Evolutionary conservation across 2,797 vertebrate species (phyloP), one percentile per base, ranked within the genome.

Genomic region (Protonibea diacanthus): DNA sequence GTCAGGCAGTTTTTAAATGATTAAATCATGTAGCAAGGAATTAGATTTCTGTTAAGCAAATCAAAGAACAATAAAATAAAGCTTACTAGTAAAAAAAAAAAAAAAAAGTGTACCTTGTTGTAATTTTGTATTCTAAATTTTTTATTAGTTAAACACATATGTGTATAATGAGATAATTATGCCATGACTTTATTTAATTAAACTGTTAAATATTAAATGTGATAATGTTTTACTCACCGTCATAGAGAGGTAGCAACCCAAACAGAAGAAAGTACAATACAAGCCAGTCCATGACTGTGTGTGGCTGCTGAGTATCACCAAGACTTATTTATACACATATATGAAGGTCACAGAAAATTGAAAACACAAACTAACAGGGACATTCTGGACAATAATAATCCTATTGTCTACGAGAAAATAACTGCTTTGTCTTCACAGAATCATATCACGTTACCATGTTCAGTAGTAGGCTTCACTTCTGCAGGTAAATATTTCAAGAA

Each of bases 191-290:
- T 3, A 18, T 3, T 56, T 64, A 27, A 42, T 49, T 4, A 71
- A 71, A 56, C 18, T 9, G 0, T 18, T 76, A 5, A 51, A 48
- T 40, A 33, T 66, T 56, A 38, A 29, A 61, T 58, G 1, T 27
- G 4, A 44, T 23, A 55, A 48, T 65, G 4, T 47, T 78, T 57
- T 1, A 89, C 88, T 85, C 70, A 91, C 88, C 87, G 27, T 70
- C 12, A 74, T 6, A 57, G 7, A 23, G 38, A 23, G 18, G 33
- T 2, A 76, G 51, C 2, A 83, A 66, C 13, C 14, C 20, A 7
- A 75, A 53, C 44, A 90, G 33, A 40, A 85, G 58, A 55, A 67
- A 1, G 42, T 15, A 42, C 7, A 72, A 2, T 25, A 14, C 23
- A 56, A 72, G 70, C 13, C 51, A n/a, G 13, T 63, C 71, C 90